Evolutionary conservation across 2,888 invertebrate genomes (phyloP).

Genomic region (Oscheius myriophilus): DNA sequence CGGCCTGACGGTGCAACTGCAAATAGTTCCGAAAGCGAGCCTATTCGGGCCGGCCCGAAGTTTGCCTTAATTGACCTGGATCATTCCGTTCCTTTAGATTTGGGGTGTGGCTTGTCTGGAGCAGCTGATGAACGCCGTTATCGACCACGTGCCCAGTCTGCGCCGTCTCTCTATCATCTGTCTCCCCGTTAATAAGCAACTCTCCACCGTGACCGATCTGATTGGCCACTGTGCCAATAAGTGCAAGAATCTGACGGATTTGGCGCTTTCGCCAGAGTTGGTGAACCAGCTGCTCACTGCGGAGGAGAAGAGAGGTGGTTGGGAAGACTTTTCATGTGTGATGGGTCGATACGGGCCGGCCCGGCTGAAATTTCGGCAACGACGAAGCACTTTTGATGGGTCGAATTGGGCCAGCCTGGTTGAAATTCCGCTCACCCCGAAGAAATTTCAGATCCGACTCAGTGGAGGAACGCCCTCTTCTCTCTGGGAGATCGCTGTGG

Average conservation of each 20-base stretch:
- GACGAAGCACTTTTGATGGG: too few species aligned
- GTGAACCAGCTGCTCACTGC: neutral
- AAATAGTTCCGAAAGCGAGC: too few species aligned
- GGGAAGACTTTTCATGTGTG: neutral
- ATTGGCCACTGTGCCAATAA: neutral
- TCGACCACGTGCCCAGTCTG: conserved; percentile 18
- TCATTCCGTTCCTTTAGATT: conserved; percentile 31
- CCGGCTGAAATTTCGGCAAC: neutral
- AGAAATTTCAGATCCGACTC: conserved; percentile 4
- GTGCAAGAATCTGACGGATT: neutral
- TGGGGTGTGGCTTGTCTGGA: conserved; percentile 42
- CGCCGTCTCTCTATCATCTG: conserved; percentile 15
- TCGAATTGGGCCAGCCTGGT: conserved; percentile 18
- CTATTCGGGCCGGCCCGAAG: too few species aligned
- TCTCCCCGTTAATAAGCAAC: conserved; percentile 6
- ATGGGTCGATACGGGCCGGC: too few species aligned
- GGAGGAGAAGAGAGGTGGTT: neutral
- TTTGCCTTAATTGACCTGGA: too few species aligned
- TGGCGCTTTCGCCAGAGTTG: conserved; percentile 1
- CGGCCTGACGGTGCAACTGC: too few species aligned
- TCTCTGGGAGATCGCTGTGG: neutral
- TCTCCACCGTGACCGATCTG: neutral
- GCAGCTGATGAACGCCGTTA: conserved; percentile 2
- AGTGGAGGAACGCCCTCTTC: conserved; percentile 12
- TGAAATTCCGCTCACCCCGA: too few species aligned